phyloP scores from a whole-genome alignment of 2,888 invertebrate species.

The Cynaeus angustus region DNA sequence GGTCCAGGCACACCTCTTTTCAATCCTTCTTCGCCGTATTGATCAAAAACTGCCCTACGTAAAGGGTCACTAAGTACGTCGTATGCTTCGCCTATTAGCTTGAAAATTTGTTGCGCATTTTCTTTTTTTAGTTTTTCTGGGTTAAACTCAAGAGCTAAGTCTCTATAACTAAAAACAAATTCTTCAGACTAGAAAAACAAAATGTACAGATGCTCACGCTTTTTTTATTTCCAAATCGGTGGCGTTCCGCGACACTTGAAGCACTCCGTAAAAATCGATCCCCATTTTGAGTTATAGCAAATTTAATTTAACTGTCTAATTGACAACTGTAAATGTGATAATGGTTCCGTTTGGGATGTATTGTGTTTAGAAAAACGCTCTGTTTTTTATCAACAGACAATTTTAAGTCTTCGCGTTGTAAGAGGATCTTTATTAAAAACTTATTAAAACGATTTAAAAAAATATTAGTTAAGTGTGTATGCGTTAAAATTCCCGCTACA shows the following conservation, averaged over 20 bases:
- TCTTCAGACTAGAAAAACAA: not conserved
- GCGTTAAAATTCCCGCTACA: too few species aligned
- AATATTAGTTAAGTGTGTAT: too few species aligned
- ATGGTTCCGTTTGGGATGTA: too few species aligned
- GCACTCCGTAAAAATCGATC: slow-evolving; percentile 85
- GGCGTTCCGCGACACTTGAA: slow-evolving; percentile 80
- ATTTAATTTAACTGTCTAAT: not conserved
- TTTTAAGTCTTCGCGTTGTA: too few species aligned
- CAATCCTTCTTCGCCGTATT: slow-evolving; percentile 91
- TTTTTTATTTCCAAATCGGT: slow-evolving; percentile 81
- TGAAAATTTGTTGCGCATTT: slow-evolving; percentile 76
- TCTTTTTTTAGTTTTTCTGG: slow-evolving; percentile 76
- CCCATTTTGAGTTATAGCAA: slow-evolving; percentile 71
- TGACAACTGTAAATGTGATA: slow-evolving; percentile 4
- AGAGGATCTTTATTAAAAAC: too few species aligned
- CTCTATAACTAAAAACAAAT: slow-evolving; percentile 62
- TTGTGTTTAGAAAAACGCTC: too few species aligned
- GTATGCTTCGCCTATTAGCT: slow-evolving; percentile 84
- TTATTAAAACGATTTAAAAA: too few species aligned
- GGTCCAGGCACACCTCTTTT: slow-evolving; percentile 86
- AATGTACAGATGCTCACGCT: slow-evolving; percentile 72
- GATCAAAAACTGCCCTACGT: slow-evolving; percentile 86
- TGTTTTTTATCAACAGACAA: too few species aligned
- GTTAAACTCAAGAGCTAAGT: slow-evolving; percentile 73
- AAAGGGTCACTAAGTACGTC: slow-evolving; percentile 83